Evolutionary conservation across 2,113 vertebrate genomes (phyloP).

Genomic region (Tachysurus vachellii): DNA sequence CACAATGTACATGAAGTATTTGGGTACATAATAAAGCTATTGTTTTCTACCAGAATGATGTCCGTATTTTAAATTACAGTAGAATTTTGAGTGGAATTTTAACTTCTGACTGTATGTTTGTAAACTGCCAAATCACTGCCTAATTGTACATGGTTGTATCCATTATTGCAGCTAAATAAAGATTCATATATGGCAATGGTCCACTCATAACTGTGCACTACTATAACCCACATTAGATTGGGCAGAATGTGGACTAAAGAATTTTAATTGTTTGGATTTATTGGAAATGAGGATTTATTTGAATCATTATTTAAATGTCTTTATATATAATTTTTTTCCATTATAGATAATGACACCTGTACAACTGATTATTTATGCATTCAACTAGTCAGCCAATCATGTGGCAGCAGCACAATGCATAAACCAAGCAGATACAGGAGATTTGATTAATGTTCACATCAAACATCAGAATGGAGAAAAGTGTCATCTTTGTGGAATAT

Average conservation of each 20-base stretch:
- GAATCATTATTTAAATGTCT: not conserved
- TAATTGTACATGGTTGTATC: not conserved
- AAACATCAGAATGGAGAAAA: too few species aligned
- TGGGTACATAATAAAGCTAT: conserved; percentile 5
- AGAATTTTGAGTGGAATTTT: not conserved
- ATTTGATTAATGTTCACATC: too few species aligned
- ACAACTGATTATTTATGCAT: too few species aligned
- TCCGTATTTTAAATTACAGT: not conserved
- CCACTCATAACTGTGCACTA: not conserved
- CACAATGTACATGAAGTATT: not conserved
- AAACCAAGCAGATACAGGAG: too few species aligned
- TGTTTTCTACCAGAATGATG: not conserved
- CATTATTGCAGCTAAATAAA: not conserved
- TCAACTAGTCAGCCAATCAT: too few species aligned
- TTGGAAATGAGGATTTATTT: not conserved
- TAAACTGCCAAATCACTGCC: not conserved
- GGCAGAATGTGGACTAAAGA: not conserved
- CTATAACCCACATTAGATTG: not conserved
- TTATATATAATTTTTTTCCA: not conserved
- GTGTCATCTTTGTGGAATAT: too few species aligned
- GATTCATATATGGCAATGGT: not conserved
- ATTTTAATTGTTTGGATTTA: not conserved
- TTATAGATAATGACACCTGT: not conserved
- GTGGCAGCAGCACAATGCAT: too few species aligned
- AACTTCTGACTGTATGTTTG: not conserved